Conservation (phyloP, 2,888 invertebrate species). For the Eupithecia tripunctaria region DNA sequence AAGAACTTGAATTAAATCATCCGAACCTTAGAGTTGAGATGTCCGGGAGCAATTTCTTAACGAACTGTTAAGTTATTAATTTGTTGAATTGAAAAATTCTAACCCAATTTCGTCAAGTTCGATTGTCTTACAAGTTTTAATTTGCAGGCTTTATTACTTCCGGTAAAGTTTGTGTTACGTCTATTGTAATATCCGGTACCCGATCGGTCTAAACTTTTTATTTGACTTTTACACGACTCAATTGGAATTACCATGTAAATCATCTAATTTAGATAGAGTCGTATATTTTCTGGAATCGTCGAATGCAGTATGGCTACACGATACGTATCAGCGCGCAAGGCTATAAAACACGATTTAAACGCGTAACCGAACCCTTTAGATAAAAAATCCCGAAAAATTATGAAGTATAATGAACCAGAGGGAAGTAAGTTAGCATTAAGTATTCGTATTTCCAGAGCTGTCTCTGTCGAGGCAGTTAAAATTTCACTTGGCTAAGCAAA, state of each 20-base stretch:
- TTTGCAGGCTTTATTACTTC: slow-evolving; percentile 43
- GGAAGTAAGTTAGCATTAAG: slow-evolving; percentile 83
- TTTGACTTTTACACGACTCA: slow-evolving; percentile 27
- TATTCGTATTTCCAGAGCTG: slow-evolving; percentile 82
- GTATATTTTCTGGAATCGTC: slow-evolving; percentile 29
- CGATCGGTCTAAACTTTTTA: slow-evolving; percentile 37
- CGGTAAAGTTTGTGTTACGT: slow-evolving; percentile 37
- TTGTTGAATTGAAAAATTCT: slow-evolving; percentile 54
- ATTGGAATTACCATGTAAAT: slow-evolving; percentile 38
- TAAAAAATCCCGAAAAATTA: slow-evolving; percentile 71
- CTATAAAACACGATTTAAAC: slow-evolving; percentile 48
- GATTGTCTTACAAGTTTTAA: slow-evolving; percentile 46
- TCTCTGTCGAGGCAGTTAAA: slow-evolving; percentile 83
- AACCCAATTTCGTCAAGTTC: slow-evolving; percentile 48
- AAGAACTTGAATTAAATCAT: slow-evolving; percentile 77
- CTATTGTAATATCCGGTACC: slow-evolving; percentile 42
- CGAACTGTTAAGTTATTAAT: slow-evolving; percentile 60
- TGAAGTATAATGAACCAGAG: slow-evolving; percentile 82
- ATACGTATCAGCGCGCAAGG: slow-evolving; percentile 44
- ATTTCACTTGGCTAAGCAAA: slow-evolving; percentile 85
- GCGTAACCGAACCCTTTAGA: slow-evolving; percentile 64
- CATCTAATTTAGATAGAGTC: slow-evolving; percentile 11
- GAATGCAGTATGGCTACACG: slow-evolving; percentile 36
- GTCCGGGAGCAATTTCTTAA: slow-evolving; percentile 54
- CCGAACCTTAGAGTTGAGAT: slow-evolving; percentile 63